phyloP scores from a whole-genome alignment of 2,797 vertebrate genomes.

The Paguma larvata region DNA sequence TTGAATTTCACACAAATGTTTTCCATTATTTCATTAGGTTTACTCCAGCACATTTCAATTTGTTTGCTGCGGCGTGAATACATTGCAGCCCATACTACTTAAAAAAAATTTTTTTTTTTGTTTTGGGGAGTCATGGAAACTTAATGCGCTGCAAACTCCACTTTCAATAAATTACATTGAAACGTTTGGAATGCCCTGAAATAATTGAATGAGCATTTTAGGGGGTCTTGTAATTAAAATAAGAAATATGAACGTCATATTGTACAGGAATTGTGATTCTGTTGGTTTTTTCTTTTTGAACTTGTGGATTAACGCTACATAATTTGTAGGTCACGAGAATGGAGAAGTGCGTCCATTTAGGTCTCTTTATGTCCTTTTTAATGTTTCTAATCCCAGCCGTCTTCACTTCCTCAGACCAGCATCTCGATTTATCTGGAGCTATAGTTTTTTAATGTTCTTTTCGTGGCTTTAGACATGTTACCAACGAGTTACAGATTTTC shows the following conservation, averaged over 20 bases:
- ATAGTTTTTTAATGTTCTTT: background rate
- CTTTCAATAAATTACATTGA: background rate
- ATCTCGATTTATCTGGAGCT: background rate
- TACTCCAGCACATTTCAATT: conserved; percentile 18
- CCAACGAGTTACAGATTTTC: background rate
- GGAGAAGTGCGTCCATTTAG: background rate
- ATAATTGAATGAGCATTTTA: conserved; percentile 14
- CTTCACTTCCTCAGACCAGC: background rate
- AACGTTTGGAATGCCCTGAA: conserved; percentile 7
- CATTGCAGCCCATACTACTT: conserved; percentile 16
- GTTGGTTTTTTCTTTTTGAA: background rate
- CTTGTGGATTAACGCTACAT: background rate
- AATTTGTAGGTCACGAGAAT: background rate
- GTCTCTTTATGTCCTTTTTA: background rate
- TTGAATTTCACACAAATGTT: conserved; percentile 4
- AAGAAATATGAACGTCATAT: background rate
- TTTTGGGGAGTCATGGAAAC: background rate
- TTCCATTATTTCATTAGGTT: background rate
- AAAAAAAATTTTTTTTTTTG: background rate
- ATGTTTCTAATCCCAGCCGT: background rate
- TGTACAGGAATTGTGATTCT: background rate
- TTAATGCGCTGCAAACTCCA: background rate
- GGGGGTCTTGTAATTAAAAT: conserved; percentile 21
- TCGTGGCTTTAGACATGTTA: background rate
- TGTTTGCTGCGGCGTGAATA: conserved; percentile 43